Evolutionary conservation across 2,797 vertebrate species (phyloP).

Genomic region (Dromococcyx pavoninus): DNA sequence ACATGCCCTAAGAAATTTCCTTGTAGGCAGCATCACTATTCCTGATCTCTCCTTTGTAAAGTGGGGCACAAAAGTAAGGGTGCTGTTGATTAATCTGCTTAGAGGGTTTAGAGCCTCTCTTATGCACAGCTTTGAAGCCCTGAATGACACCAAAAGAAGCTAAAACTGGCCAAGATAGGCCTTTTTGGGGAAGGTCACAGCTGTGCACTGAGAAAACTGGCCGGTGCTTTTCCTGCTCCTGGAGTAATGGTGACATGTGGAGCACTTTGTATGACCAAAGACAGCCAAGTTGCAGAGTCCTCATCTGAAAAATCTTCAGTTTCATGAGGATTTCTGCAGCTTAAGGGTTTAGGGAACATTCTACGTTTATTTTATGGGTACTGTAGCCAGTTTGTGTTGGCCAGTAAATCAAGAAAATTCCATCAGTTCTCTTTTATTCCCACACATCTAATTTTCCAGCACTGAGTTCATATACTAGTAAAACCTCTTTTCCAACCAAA

Average conservation of each 20-base stretch:
- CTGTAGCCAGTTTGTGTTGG: background rate
- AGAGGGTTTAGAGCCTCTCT: background rate
- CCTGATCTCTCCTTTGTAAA: background rate
- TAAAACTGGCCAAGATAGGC: background rate
- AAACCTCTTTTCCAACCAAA: rapidly evolving
- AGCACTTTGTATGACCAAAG: background rate
- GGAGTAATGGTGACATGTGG: background rate
- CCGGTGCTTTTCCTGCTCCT: background rate
- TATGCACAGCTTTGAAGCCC: background rate
- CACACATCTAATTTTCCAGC: background rate
- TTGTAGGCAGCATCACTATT: background rate
- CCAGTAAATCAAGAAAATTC: background rate
- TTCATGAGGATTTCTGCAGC: background rate
- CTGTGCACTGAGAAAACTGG: background rate
- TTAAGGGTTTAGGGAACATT: background rate
- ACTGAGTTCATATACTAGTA: background rate
- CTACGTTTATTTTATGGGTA: background rate
- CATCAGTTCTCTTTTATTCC: background rate
- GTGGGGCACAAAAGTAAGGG: background rate
- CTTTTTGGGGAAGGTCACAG: background rate
- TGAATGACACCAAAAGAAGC: background rate
- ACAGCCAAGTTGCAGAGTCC: background rate
- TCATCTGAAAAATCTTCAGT: background rate
- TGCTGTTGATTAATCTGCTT: background rate
- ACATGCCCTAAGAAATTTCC: background rate